A percentile compares a stretch with the other conserved stretches of the same genome.
Conservation (phyloP, 1,140 invertebrate species). For the Drosophila eugracilis region DNA sequence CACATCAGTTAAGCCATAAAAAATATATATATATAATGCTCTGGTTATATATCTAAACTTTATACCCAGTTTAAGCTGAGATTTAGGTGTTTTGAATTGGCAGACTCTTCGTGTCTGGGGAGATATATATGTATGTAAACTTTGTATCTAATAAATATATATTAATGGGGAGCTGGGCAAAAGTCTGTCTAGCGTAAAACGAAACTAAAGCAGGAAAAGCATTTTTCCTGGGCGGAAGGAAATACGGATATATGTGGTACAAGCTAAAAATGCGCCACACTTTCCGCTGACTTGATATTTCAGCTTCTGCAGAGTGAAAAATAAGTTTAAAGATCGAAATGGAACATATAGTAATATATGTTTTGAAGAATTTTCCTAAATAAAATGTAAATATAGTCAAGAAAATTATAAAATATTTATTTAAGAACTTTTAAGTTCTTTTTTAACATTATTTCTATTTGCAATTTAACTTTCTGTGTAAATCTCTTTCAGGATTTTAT, state of each 20-base stretch:
- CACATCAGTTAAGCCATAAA: slow-evolving; percentile 6
- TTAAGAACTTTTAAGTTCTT: no score
- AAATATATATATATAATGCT: slow-evolving; percentile 11
- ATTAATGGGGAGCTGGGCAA: slow-evolving; percentile 18
- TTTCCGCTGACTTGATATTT: background rate
- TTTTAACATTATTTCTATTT: no score
- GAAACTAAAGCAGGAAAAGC: slow-evolving; percentile 17
- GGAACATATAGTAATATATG: background rate
- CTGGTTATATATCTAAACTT: background rate
- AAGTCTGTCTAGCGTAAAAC: slow-evolving; percentile 66
- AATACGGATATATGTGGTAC: slow-evolving; percentile 23
- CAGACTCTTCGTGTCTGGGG: slow-evolving; percentile 26
- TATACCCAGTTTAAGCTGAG: background rate
- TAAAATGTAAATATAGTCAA: no score
- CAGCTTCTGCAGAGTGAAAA: background rate
- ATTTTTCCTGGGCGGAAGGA: slow-evolving; percentile 63
- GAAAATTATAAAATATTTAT: no score
- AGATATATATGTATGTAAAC: slow-evolving; percentile 14
- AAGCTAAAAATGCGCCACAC: slow-evolving; percentile 9
- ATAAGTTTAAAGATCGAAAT: background rate
- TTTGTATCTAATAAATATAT: slow-evolving; percentile 10
- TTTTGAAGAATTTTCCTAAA: no score
- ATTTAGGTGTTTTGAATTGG: slow-evolving; percentile 16
- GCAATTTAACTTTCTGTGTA: background rate
- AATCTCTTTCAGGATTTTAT: background rate